Evolutionary conservation across 2,113 vertebrate species (phyloP).

Genomic region (Cynoglossus semilaevis): DNA sequence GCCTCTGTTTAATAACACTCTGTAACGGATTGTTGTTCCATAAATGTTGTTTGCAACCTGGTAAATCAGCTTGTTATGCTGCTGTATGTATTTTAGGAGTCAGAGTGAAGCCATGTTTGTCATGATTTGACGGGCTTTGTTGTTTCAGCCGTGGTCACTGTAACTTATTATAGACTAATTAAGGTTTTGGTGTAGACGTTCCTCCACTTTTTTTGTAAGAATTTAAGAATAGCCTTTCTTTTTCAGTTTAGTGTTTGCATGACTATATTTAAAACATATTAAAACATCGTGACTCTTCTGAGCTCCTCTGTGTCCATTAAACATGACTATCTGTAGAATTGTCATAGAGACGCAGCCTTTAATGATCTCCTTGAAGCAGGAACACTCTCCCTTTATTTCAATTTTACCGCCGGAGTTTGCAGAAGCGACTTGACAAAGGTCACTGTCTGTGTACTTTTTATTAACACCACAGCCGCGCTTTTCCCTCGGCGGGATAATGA

Average conservation of each 20-base stretch:
- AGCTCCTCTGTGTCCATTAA: constrained; percentile 44
- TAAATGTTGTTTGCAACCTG: constrained; percentile 73
- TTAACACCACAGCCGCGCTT: constrained; percentile 64
- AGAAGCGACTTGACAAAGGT: constrained; percentile 68
- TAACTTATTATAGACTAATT: constrained; percentile 81
- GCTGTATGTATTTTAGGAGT: constrained; percentile 72
- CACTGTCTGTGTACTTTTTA: constrained; percentile 72
- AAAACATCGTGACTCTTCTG: constrained; percentile 57
- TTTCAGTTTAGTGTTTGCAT: constrained; percentile 5
- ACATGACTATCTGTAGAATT: constrained; percentile 17
- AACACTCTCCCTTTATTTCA: constrained; percentile 26
- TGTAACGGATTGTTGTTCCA: constrained; percentile 63
- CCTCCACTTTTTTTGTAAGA: constrained; percentile 61
- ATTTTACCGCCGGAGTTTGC: constrained; percentile 50
- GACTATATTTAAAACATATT: constrained; percentile 2
- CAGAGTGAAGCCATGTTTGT: constrained; percentile 67
- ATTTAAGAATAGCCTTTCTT: constrained; percentile 59
- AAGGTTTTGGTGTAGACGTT: constrained; percentile 78
- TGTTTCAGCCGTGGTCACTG: constrained; percentile 69
- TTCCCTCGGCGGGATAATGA: constrained; percentile 68
- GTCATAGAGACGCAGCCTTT: constrained; percentile 15
- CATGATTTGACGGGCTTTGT: constrained; percentile 70
- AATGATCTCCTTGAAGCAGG: constrained; percentile 26
- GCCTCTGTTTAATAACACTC: constrained; percentile 75
- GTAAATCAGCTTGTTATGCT: constrained; percentile 70